Percentiles rank a stretch among this genome's conserved stretches.
Conservation (phyloP, 2,888 invertebrate genomes). For the Leptarthrus brevirostris region DNA sequence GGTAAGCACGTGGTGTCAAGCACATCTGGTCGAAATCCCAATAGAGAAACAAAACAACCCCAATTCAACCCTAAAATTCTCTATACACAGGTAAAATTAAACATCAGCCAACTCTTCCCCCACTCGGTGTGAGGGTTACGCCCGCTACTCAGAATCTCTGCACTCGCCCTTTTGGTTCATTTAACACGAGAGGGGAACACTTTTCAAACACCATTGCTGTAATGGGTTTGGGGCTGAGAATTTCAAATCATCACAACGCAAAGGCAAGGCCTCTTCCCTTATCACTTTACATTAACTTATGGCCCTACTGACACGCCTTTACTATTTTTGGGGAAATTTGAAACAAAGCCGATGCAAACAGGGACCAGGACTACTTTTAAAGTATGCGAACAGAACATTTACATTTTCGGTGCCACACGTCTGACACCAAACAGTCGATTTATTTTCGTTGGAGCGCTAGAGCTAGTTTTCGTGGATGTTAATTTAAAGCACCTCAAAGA, state of each 20-base stretch:
- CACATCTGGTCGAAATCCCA: background rate
- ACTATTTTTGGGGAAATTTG: slow-evolving; percentile 5
- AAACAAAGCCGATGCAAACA: too few species aligned
- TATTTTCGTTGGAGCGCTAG: too few species aligned
- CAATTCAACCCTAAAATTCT: background rate
- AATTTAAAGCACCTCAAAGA: too few species aligned
- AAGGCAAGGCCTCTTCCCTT: background rate
- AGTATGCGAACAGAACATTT: too few species aligned
- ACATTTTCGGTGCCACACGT: too few species aligned
- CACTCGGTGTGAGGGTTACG: background rate
- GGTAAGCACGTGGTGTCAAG: slow-evolving; percentile 18
- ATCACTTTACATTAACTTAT: background rate
- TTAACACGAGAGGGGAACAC: background rate
- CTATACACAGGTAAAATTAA: background rate
- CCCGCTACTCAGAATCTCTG: slow-evolving; percentile 16
- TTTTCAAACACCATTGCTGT: background rate
- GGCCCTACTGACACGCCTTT: slow-evolving; percentile 21
- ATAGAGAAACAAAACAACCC: too few species aligned
- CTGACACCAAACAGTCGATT: too few species aligned
- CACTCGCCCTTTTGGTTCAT: slow-evolving; percentile 33
- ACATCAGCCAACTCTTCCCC: background rate
- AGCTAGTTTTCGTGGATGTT: too few species aligned
- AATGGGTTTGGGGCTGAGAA: slow-evolving; percentile 5
- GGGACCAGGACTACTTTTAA: too few species aligned
- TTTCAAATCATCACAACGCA: background rate